Conservation (phyloP, 2,888 invertebrate genomes). For the Andrena dorsata region DNA sequence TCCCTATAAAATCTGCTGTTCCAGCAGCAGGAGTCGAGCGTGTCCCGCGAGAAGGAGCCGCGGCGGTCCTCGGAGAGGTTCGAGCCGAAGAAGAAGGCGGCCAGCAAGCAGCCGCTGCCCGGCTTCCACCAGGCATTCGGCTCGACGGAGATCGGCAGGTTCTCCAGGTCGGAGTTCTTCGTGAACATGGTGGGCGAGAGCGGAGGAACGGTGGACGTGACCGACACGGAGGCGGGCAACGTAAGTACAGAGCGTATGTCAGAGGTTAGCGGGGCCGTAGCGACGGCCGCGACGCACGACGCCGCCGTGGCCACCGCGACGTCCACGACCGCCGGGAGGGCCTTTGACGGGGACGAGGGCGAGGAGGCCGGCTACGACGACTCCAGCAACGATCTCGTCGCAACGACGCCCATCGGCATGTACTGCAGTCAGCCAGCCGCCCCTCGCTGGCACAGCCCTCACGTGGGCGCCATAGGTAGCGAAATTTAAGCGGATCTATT, state of each 20-base stretch:
- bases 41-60: conserved; percentile 60
- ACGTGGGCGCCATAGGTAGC: conserved; percentile 81
- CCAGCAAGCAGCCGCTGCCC: conserved; percentile 88
- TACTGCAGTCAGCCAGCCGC: conserved; percentile 64
- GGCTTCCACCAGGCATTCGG: conserved; percentile 95
- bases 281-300: conserved; percentile 19
- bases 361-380: conserved; percentile 56
- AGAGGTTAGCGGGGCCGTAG: conserved; percentile 38
- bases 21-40: conserved; percentile 60
- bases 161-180: conserved; percentile 89
- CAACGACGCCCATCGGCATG: conserved; percentile 48
- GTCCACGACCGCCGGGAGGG: conserved; percentile 47
- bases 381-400: conserved; percentile 56
- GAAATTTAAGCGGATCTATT: conserved; percentile 78
- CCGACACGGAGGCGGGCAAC: conserved; percentile 45
- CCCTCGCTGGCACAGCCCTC: conserved; percentile 83
- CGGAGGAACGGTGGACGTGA: conserved; percentile 40
- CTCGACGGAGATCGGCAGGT: conserved; percentile 94
- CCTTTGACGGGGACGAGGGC: conserved; percentile 59
- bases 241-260: conserved; percentile 68
- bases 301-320: conserved; percentile 35
- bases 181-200: conserved; percentile 87
- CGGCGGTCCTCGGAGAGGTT: conserved; percentile 66
- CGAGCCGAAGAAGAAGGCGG: conserved; percentile 68
- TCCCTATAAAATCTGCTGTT: not conserved